Percentiles rank a stretch among this genome's conserved stretches.
phyloP scores from a whole-genome alignment of 2,888 invertebrate genomes.

The Stramonita haemastoma region DNA sequence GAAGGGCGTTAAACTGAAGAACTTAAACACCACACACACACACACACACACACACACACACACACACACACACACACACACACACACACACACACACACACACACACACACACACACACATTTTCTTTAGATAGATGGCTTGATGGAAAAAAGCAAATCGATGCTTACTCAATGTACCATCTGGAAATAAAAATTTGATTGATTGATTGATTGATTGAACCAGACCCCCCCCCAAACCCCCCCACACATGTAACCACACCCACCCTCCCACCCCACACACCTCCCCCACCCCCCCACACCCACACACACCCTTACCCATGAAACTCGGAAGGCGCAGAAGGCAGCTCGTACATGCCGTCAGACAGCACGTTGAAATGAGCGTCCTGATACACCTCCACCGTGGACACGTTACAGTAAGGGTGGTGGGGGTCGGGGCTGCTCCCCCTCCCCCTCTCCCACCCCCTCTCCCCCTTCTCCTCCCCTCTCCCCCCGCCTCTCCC shows the following conservation, averaged over 20 bases:
- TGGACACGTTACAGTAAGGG: slow-evolving; percentile 57
- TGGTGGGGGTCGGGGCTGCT: slow-evolving; percentile 26
- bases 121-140: too few species aligned
- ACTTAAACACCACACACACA: neutral
- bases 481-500: neutral
- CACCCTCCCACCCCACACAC: neutral
- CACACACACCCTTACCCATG: slow-evolving; percentile 41
- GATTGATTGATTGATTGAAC: too few species aligned
- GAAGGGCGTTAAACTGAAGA: too few species aligned
- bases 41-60: neutral
- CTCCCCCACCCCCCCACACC: neutral
- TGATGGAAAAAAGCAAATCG: too few species aligned
- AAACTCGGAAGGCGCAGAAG: slow-evolving; percentile 52
- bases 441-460: neutral
- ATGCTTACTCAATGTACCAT: too few species aligned
- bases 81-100: neutral
- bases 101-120: slow-evolving; percentile 1
- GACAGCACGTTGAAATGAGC: slow-evolving; percentile 61
- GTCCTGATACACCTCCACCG: slow-evolving; percentile 58
- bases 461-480: neutral
- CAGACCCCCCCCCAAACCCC: neutral
- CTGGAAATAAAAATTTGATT: too few species aligned
- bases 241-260: neutral
- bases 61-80: neutral
- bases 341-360: slow-evolving; percentile 67